Evolutionary conservation across 2,797 vertebrate genomes (phyloP), one percentile per base, ranked within the genome.

Genomic region (Cyprinella venusta): DNA sequence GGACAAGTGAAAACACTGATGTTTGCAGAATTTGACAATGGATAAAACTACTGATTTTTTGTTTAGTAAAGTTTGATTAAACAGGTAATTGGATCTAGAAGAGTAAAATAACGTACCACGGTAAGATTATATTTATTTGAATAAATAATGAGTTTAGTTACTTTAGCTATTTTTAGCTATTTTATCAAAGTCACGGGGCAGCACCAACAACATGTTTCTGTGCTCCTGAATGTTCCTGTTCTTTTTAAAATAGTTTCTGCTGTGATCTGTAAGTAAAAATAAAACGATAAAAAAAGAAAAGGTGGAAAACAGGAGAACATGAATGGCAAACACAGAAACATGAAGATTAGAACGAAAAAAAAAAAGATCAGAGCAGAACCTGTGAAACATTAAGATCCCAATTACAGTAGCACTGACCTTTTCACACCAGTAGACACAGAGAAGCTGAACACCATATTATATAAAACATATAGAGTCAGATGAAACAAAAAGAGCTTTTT

Each of bases 381-480:
- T 89, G 86, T 87, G 90, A 64, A 85, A 88, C 86, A 80, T 90
- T 87, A 87, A 88, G 88, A 50, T 91, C 89, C 91, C 92, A 93
- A 93, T 94, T 93, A 93, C 91, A 89, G 91, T 83, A 89, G 91
- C 64, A 10, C 87, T 88, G 90, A 93, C 91, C 92, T 94, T 93
- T 93, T 86, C 86, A 91, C 91, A 91, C 82, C 2, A 26, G 72
- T 80, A 88, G 90, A 78, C 38, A 92, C 84, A 89, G 45, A 87
- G 85, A 90, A 92, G 93, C 89, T 78, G 84, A 88, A 89, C 91
- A 91, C 80, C 56, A 88, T 86, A 90, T 45, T 30, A 64, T 16
- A 64, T 48, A 36, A 36, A 36, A 36, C 33, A 33, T 33, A 6
- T 6, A 36, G 36, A 36, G 36, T 6, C 36, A 36, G 36, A 36